A percentile compares a stretch with the other conserved stretches of the same genome.
These are phyloP conservation scores for Lophius americanus DNA, from an alignment of 2,797 vertebrate species.

Conservation along the genomic window DNA sequence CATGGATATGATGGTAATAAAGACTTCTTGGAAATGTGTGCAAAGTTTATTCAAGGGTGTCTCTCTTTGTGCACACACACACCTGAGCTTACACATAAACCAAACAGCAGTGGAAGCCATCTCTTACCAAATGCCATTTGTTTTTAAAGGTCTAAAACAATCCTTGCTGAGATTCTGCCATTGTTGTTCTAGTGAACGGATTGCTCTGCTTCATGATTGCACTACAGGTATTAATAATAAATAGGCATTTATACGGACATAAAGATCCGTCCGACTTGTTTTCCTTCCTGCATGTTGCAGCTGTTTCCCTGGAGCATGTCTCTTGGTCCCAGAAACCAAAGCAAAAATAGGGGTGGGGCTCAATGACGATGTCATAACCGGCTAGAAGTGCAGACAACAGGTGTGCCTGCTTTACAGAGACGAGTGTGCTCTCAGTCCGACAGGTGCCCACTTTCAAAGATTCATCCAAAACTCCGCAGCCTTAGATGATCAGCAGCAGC, in stretches of 20 bases:
- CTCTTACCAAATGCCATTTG: neutral
- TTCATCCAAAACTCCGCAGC: neutral
- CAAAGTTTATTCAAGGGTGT: constrained; percentile 66
- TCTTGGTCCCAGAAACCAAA: constrained; percentile 35
- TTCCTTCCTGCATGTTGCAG: constrained; percentile 10
- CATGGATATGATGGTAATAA: constrained; percentile 58
- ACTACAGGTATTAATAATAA: too few relatives aligned
- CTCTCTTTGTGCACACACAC: constrained; percentile 48
- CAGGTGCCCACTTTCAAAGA: constrained; percentile 13
- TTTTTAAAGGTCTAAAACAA: neutral
- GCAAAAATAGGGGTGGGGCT: constrained; percentile 63
- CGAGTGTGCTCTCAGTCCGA: constrained; percentile 5
- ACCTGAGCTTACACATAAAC: constrained; percentile 70
- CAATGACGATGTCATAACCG: constrained; percentile 30
- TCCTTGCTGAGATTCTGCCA: neutral
- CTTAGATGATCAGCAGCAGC: constrained; percentile 19
- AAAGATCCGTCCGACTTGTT: constrained; percentile 5
- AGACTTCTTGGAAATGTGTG: constrained; percentile 48
- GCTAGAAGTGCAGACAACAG: constrained; percentile 41
- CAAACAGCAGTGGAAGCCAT: neutral
- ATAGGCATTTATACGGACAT: too few relatives aligned
- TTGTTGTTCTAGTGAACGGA: neutral
- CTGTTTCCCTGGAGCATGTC: constrained; percentile 23
- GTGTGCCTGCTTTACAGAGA: constrained; percentile 58
- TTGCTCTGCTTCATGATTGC: neutral